Conservation (phyloP, 1,140 invertebrate genomes). For the Drosophila nannoptera region DNA sequence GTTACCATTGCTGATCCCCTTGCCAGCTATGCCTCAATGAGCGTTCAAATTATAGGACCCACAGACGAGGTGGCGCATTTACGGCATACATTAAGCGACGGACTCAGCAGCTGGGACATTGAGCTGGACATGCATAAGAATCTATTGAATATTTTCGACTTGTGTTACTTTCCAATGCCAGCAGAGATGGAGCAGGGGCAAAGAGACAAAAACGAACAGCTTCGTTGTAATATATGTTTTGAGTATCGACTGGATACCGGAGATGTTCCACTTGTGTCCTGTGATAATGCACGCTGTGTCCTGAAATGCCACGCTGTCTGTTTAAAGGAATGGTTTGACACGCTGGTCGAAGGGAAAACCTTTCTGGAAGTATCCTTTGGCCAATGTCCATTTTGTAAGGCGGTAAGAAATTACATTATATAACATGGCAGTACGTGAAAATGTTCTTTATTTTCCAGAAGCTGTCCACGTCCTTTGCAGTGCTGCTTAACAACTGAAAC, state of each 20-base stretch:
- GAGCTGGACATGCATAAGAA: constrained; percentile 74
- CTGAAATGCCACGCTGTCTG: constrained; percentile 71
- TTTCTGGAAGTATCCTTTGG: constrained; percentile 72
- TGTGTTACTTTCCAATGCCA: constrained; percentile 74
- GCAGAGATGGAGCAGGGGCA: constrained; percentile 23
- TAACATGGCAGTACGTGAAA: neutral
- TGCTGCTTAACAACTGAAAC: constrained; percentile 44
- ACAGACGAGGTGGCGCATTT: constrained; percentile 62
- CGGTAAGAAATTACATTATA: constrained; percentile 37
- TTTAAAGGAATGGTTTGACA: constrained; percentile 74
- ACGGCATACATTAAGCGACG: constrained; percentile 62
- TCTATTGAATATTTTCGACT: constrained; percentile 70
- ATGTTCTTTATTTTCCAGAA: constrained; percentile 43
- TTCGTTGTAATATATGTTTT: constrained; percentile 73
- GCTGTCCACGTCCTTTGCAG: constrained; percentile 72
- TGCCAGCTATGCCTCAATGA: constrained; percentile 52
- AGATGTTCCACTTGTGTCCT: constrained; percentile 71
- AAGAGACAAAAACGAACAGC: constrained; percentile 32
- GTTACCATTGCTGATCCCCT: constrained; percentile 65
- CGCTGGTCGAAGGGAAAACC: constrained; percentile 61
- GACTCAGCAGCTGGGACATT: constrained; percentile 65
- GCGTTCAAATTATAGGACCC: constrained; percentile 68
- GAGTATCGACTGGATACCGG: constrained; percentile 61
- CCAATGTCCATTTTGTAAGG: constrained; percentile 73
- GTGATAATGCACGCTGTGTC: constrained; percentile 68